These are phyloP conservation scores for Turnix velox DNA, from an alignment of 2,113 vertebrate genomes.

Conservation along the genomic window DNA sequence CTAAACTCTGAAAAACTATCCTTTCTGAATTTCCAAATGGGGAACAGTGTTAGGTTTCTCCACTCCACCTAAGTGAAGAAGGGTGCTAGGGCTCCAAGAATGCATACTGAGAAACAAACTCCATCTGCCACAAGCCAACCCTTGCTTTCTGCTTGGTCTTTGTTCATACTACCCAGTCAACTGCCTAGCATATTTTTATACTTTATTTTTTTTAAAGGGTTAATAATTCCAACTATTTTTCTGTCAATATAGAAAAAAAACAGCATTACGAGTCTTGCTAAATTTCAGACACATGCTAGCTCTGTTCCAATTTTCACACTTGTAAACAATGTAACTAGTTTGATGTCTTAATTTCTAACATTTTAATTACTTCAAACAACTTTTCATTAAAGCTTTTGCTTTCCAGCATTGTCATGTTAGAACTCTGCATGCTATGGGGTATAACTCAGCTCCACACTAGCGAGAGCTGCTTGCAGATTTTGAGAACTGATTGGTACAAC, in stretches of 20 bases:
- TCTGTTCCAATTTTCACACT: background rate
- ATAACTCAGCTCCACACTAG: background rate
- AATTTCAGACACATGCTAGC: background rate
- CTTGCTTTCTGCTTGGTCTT: background rate
- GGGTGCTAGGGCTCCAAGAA: fast-evolving
- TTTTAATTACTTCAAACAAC: constrained; percentile 28
- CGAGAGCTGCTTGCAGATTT: background rate
- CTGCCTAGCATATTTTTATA: background rate
- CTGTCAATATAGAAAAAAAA: background rate
- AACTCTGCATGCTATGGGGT: background rate
- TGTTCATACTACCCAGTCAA: background rate
- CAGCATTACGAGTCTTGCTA: background rate
- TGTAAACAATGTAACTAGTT: background rate
- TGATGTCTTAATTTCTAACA: constrained; percentile 11
- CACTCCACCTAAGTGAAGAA: background rate
- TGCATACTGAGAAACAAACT: background rate
- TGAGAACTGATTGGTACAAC: background rate
- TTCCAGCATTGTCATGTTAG: background rate
- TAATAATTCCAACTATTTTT: background rate
- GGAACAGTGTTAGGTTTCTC: too few relatives aligned
- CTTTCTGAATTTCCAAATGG: background rate
- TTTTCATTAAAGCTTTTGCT: background rate
- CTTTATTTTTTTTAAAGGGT: background rate
- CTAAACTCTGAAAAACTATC: background rate
- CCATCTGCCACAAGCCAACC: background rate